These are phyloP conservation scores for Lithophane ornitopus DNA, from an alignment of 2,888 invertebrate genomes.

Conservation along the genomic window DNA sequence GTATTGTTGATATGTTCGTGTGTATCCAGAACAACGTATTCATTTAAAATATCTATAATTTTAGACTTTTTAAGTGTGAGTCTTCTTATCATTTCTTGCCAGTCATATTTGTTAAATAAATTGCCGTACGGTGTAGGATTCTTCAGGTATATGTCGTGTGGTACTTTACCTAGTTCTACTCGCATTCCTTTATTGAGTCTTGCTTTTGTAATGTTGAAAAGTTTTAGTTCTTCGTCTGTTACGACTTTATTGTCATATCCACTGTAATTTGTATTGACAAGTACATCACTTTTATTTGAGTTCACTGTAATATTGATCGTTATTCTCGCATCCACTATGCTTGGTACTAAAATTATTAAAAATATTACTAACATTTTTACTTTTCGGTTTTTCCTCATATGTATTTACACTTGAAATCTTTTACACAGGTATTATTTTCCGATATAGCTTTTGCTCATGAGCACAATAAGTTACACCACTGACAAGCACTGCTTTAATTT, in stretches of 20 bases:
- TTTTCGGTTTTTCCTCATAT: background rate
- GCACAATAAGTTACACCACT: background rate
- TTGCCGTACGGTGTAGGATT: slow-evolving; percentile 81
- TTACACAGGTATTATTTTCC: background rate
- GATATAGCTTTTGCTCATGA: background rate
- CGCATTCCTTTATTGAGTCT: slow-evolving; percentile 78
- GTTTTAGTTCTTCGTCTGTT: slow-evolving; percentile 74
- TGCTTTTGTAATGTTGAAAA: slow-evolving; percentile 78
- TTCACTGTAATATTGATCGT: slow-evolving; percentile 72
- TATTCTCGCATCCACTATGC: slow-evolving; percentile 68
- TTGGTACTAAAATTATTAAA: slow-evolving; percentile 30
- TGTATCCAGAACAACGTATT: slow-evolving; percentile 70
- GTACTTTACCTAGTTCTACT: slow-evolving; percentile 77
- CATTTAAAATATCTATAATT: slow-evolving; percentile 74
- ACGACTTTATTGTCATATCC: slow-evolving; percentile 76
- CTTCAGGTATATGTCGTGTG: slow-evolving; percentile 78
- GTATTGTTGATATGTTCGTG: slow-evolving; percentile 78
- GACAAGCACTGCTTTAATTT: background rate
- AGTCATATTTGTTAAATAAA: slow-evolving; percentile 76
- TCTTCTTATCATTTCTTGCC: slow-evolving; percentile 76
- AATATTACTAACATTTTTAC: slow-evolving; percentile 35
- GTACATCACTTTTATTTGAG: slow-evolving; percentile 65
- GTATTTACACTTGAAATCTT: background rate
- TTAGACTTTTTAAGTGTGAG: slow-evolving; percentile 71
- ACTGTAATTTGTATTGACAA: slow-evolving; percentile 62